Conservation (phyloP, 2,797 vertebrate genomes). For the Acanthopagrus latus region DNA sequence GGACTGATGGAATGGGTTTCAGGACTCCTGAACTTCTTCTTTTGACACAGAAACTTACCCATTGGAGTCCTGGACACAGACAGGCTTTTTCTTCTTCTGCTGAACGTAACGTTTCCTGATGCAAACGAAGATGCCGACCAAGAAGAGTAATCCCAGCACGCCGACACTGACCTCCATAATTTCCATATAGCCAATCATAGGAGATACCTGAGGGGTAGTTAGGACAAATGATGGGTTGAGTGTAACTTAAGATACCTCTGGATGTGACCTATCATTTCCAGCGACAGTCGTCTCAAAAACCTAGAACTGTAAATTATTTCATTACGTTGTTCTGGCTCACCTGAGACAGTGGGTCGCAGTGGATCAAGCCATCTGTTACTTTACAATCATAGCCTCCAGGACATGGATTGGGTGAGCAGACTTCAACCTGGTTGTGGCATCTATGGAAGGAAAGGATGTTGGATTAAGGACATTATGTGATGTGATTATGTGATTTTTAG, state of each 20-base stretch:
- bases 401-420: conserved; percentile 87
- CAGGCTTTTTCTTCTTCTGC: conserved; percentile 87
- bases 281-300: not conserved
- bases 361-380: conserved; percentile 72
- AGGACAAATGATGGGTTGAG: not conserved
- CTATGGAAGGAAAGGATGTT: conserved; percentile 70
- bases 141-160: conserved; percentile 78
- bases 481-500: not conserved
- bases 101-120: conserved; percentile 84
- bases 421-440: conserved; percentile 84
- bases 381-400: conserved; percentile 83
- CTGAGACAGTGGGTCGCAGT: conserved; percentile 78
- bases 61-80: conserved; percentile 92
- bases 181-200: conserved; percentile 82
- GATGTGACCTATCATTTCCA: not conserved
- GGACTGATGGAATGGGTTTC: not conserved
- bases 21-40: not conserved
- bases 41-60: conserved; percentile 69
- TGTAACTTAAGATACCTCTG: not conserved
- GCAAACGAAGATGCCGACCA: conserved; percentile 78
- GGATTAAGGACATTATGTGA: not conserved
- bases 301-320: not conserved
- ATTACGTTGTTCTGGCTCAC: conserved; percentile 42
- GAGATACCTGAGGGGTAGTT: conserved; percentile 45
- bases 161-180: conserved; percentile 85